Evolutionary conservation across 2,888 invertebrate species (phyloP).

Genomic region (Congeria kusceri): DNA sequence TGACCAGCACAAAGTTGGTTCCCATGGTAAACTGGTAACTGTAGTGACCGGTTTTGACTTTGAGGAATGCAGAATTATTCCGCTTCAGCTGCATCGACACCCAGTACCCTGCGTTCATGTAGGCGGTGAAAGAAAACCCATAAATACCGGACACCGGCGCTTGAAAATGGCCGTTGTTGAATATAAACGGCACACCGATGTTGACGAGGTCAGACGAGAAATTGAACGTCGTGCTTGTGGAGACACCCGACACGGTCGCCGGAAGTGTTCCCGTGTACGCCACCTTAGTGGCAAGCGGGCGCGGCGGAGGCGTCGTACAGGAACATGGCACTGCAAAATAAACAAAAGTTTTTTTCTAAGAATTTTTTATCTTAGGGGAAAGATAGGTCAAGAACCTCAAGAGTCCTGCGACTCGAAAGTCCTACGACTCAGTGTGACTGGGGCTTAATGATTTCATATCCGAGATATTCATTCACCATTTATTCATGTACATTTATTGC

Average conservation of each 20-base stretch:
- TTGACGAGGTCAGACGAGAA: conserved; percentile 50
- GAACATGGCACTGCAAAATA: conserved; percentile 32
- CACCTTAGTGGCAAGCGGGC: conserved; percentile 12
- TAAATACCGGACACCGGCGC: conserved; percentile 51
- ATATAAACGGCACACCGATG: conserved; percentile 38
- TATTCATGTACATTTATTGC: too few relatives aligned
- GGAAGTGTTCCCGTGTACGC: conserved; percentile 52
- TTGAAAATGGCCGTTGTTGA: conserved; percentile 35
- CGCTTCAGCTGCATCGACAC: conserved; percentile 42
- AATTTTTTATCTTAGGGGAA: too few relatives aligned
- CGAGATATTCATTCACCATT: too few relatives aligned
- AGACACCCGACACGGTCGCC: conserved; percentile 19
- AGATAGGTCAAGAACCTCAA: too few relatives aligned
- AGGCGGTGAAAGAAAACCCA: conserved; percentile 40
- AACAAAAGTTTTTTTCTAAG: too few relatives aligned
- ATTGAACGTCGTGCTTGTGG: conserved; percentile 31
- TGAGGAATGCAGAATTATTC: conserved; percentile 37
- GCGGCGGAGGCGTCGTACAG: conserved; percentile 16
- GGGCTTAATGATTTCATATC: too few relatives aligned
- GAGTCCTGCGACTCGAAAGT: too few relatives aligned
- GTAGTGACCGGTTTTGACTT: conserved; percentile 46
- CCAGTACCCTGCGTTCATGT: conserved; percentile 38
- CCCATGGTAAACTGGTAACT: conserved; percentile 49
- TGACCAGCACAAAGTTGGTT: conserved; percentile 45
- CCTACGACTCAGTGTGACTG: too few relatives aligned